Conservation (phyloP, 2,888 invertebrate genomes). For the Cryptocephalus primarius region DNA sequence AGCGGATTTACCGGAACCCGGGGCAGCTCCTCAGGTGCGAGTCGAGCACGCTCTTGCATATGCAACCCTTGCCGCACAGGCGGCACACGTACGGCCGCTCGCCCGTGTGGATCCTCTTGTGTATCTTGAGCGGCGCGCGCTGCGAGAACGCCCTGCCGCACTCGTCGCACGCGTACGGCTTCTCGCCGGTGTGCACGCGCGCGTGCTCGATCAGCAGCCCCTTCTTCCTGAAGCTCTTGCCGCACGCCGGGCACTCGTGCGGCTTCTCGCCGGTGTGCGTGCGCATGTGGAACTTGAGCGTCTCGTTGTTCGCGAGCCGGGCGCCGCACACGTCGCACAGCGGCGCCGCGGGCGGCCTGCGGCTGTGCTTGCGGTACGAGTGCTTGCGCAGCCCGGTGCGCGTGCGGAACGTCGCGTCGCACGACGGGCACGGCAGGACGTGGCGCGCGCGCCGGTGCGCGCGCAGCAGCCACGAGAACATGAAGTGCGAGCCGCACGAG, state of each 20-base stretch:
- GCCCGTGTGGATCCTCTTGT: conserved; percentile 29
- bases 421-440: conserved; percentile 10
- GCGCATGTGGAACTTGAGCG: conserved; percentile 25
- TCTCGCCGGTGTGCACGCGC: conserved; percentile 29
- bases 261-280: conserved; percentile 26
- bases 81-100: conserved; percentile 25
- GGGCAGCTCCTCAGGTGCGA: conserved; percentile 17
- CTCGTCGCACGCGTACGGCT: conserved; percentile 32
- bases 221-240: conserved; percentile 42
- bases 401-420: conserved; percentile 18
- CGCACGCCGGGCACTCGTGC: conserved; percentile 24
- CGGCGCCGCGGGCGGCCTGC: conserved; percentile 10
- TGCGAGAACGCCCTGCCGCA: conserved; percentile 43
- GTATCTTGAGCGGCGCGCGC: conserved; percentile 24
- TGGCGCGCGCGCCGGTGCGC: conserved; percentile 32
- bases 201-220: conserved; percentile 25
- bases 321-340: conserved; percentile 34
- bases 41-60: conserved; percentile 18
- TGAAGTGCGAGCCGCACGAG: conserved; percentile 36
- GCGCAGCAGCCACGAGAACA: conserved; percentile 31
- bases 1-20: conserved; percentile 6
- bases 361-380: conserved; percentile 17
- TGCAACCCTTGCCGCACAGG: conserved; percentile 20
- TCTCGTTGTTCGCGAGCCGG: conserved; percentile 24
- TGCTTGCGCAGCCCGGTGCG: conserved; percentile 19